phyloP scores from a whole-genome alignment of 2,113 vertebrate genomes.

The Pterocles orientalis region DNA sequence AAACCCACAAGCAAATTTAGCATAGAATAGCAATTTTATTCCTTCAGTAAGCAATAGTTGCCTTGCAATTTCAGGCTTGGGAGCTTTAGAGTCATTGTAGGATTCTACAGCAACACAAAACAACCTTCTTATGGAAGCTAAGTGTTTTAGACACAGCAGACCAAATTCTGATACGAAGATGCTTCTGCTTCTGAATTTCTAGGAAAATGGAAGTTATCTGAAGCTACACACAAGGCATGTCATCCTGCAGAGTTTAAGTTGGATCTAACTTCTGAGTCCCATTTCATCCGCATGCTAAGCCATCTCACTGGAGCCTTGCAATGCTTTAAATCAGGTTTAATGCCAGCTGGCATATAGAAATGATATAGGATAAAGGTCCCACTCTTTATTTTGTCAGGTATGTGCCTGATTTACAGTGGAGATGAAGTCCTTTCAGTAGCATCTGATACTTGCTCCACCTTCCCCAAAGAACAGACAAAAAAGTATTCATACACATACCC shows the following conservation, averaged over 20 bases:
- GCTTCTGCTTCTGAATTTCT: background rate
- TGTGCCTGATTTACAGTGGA: background rate
- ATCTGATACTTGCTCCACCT: background rate
- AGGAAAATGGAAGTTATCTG: background rate
- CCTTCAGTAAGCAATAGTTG: background rate
- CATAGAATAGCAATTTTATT: background rate
- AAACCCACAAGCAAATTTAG: background rate
- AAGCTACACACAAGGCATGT: background rate
- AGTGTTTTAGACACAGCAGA: background rate
- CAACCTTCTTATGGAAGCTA: background rate
- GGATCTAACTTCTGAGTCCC: background rate
- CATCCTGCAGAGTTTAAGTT: background rate
- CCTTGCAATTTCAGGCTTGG: conserved; percentile 12
- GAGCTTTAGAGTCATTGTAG: background rate
- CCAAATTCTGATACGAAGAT: background rate
- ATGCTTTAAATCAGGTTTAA: background rate
- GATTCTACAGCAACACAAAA: background rate
- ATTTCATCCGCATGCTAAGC: background rate
- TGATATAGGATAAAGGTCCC: background rate
- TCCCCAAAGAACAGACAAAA: background rate
- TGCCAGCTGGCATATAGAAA: background rate
- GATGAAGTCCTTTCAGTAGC: background rate
- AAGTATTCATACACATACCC: background rate
- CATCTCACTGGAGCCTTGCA: background rate
- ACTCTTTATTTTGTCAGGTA: background rate